A percentile compares a stretch with the other conserved stretches of the same genome.
These are phyloP conservation scores for Charaxes varanes DNA, from an alignment of 1,140 invertebrate species.

Conservation along the genomic window DNA sequence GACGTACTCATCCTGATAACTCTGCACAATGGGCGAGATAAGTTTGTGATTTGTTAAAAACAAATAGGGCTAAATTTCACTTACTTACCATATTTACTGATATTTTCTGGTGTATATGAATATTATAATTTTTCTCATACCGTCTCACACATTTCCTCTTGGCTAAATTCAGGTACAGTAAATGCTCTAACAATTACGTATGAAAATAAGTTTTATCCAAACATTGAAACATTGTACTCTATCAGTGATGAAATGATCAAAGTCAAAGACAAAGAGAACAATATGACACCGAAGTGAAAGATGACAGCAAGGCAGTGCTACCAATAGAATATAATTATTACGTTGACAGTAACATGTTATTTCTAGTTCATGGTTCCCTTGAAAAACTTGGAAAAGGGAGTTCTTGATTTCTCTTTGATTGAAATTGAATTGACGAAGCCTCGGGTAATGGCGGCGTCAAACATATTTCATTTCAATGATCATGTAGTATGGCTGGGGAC, in stretches of 20 bases:
- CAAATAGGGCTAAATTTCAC: not conserved
- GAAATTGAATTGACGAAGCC: no score
- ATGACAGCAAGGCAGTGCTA: no score
- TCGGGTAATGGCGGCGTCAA: no score
- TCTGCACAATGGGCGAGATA: constrained; percentile 56
- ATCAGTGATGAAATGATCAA: not conserved
- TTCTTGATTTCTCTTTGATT: no score
- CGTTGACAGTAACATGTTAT: no score
- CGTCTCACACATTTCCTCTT: constrained; percentile 10
- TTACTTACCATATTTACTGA: constrained; percentile 16
- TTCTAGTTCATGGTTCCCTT: no score
- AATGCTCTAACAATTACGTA: constrained; percentile 9
- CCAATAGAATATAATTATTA: no score
- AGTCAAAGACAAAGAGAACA: no score
- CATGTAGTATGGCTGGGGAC: no score
- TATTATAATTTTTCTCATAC: constrained; percentile 7
- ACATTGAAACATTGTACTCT: constrained; percentile 15
- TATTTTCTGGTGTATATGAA: constrained; percentile 3
- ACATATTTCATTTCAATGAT: no score
- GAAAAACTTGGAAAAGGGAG: no score
- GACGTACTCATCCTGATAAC: constrained; percentile 84
- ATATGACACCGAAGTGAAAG: no score
- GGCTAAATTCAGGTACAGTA: constrained; percentile 6
- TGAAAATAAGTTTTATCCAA: constrained; percentile 12
- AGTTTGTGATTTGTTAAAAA: constrained; percentile 9